phyloP scores from a whole-genome alignment of 1,140 invertebrate species.

The Drosophila obscura region DNA sequence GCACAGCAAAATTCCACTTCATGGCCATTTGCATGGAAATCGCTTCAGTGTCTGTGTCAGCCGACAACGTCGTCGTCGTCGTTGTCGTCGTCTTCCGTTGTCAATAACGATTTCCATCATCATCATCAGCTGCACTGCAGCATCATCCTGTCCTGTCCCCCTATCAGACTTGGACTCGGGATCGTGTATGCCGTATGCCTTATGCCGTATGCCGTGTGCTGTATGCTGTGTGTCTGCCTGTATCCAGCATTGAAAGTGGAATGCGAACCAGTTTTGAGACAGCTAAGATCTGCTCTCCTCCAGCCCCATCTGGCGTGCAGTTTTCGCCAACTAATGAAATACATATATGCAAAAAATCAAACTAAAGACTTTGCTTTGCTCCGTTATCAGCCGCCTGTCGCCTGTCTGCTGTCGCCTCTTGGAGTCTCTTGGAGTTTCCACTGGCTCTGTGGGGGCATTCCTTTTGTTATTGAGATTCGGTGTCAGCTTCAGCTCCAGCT shows the following conservation, averaged over 20 bases:
- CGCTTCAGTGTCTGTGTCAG: conserved; percentile 22
- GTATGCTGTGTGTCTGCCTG: neutral
- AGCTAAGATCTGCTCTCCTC: conserved; percentile 14
- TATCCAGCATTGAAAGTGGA: conserved; percentile 56
- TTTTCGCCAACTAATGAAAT: conserved; percentile 80
- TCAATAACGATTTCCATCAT: conserved; percentile 82
- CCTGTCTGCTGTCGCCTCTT: too few relatives aligned
- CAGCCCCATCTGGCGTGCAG: conserved; percentile 63
- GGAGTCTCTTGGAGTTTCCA: conserved; percentile 46
- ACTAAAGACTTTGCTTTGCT: conserved; percentile 58
- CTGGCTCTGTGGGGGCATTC: conserved; percentile 11
- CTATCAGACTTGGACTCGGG: conserved; percentile 33
- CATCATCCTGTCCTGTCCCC: conserved; percentile 56
- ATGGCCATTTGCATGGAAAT: conserved; percentile 82
- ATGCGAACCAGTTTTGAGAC: conserved; percentile 71
- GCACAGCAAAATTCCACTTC: conserved; percentile 64
- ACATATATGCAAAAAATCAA: conserved; percentile 76
- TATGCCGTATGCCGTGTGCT: conserved; percentile 6
- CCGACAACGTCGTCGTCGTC: conserved; percentile 19
- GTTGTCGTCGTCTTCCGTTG: conserved; percentile 70
- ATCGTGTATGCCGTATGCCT: conserved; percentile 16
- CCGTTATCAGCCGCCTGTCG: conserved; percentile 63
- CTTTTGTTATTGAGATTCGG: conserved; percentile 66
- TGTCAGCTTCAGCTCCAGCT: conserved; percentile 12
- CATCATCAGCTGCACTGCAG: conserved; percentile 44